Evolutionary conservation across 1,140 invertebrate genomes (phyloP).

Genomic region (Caenorhabditis tropicalis): DNA sequence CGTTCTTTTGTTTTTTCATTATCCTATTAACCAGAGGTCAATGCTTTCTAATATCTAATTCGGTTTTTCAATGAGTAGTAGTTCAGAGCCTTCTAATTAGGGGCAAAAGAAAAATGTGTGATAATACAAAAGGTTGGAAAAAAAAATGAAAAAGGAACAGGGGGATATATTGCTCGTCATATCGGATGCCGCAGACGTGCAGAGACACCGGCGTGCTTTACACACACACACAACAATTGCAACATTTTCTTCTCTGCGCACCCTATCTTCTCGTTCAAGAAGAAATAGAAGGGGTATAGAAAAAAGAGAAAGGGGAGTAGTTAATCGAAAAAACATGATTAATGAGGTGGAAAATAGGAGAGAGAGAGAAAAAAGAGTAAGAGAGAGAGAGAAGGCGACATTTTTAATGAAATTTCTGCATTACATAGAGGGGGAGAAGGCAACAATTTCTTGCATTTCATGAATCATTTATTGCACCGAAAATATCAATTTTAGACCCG

Average conservation of each 20-base stretch:
- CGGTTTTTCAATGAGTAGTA: too few relatives aligned
- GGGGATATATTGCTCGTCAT: conserved; percentile 8
- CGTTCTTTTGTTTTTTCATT: too few relatives aligned
- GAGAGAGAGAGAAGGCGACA: not conserved
- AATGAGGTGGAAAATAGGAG: conserved; percentile 5
- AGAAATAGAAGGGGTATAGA: not conserved
- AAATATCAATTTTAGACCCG: too few relatives aligned
- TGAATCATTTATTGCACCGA: too few relatives aligned
- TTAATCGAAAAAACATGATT: conserved; percentile 39
- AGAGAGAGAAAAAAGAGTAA: not conserved
- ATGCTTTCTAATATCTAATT: too few relatives aligned
- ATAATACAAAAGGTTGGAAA: not conserved
- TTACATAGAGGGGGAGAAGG: not conserved
- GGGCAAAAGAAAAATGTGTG: too few relatives aligned
- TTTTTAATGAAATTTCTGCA: not conserved
- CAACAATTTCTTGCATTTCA: not conserved
- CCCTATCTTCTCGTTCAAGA: too few relatives aligned
- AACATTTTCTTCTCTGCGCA: conserved; percentile 8
- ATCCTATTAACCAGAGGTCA: too few relatives aligned
- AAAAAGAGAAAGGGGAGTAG: not conserved
- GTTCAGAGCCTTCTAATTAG: too few relatives aligned
- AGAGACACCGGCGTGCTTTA: not conserved
- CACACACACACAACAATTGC: conserved; percentile 30
- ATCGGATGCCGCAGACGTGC: conserved; percentile 1
- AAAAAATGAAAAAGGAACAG: not conserved